These are phyloP conservation scores for Nephrocerus scutellatus DNA, from an alignment of 2,888 invertebrate genomes.

Conservation along the genomic window DNA sequence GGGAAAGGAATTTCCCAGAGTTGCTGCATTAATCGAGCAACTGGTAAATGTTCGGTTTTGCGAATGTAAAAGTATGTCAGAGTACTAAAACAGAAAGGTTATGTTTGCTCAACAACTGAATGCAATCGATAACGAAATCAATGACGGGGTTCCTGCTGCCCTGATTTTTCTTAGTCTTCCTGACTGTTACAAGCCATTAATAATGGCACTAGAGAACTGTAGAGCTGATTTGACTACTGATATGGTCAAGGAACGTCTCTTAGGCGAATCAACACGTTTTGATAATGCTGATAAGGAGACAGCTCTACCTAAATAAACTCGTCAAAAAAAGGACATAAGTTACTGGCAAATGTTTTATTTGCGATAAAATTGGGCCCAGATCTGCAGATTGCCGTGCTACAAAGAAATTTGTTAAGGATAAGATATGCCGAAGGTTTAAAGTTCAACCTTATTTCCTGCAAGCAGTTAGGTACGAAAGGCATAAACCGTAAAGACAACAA, in stretches of 20 bases:
- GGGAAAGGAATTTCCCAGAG: conserved; percentile 8
- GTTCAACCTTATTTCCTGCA: too few relatives aligned
- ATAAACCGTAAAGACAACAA: too few relatives aligned
- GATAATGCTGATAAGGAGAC: not conserved
- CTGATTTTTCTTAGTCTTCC: conserved; percentile 4
- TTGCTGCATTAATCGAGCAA: too few relatives aligned
- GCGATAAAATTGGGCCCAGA: too few relatives aligned
- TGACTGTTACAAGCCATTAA: conserved; percentile 1
- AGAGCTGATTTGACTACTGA: conserved; percentile 5
- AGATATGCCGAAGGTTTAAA: too few relatives aligned
- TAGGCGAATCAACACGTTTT: not conserved
- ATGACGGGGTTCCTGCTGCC: not conserved
- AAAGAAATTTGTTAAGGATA: too few relatives aligned
- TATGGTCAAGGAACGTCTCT: conserved; percentile 6
- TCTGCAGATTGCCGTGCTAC: too few relatives aligned
- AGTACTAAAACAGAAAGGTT: conserved; percentile 1
- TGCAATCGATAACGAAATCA: conserved; percentile 1
- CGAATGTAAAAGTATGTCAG: not conserved
- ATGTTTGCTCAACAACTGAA: conserved; percentile 4
- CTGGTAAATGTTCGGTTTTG: too few relatives aligned
- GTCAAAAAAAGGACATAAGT: too few relatives aligned
- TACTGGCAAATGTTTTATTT: conserved; percentile 1
- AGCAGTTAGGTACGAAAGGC: too few relatives aligned
- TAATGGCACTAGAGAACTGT: conserved; percentile 9
- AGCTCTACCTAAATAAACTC: conserved; percentile 5